Evolutionary conservation across 2,113 vertebrate species (phyloP).

Genomic region (Colossoma macropomum): DNA sequence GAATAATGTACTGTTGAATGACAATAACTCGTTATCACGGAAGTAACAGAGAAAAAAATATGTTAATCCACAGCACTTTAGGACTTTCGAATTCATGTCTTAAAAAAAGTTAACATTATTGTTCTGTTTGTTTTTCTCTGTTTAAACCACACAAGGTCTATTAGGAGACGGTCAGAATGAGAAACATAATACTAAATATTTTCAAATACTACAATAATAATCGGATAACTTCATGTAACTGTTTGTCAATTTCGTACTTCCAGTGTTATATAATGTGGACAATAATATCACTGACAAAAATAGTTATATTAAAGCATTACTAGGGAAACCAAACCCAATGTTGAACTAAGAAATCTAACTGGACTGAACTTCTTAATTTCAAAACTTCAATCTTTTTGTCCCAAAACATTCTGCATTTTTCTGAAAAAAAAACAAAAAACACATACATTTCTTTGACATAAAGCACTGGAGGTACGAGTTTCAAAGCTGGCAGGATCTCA

Average conservation of each 20-base stretch:
- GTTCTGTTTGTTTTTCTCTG: neutral
- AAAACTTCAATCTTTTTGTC: neutral
- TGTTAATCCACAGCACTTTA: too few relatives aligned
- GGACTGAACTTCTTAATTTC: neutral
- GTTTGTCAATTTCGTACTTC: slow-evolving; percentile 33
- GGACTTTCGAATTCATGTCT: too few relatives aligned
- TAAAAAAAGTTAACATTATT: neutral
- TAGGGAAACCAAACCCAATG: neutral
- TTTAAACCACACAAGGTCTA: neutral
- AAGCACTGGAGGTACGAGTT: neutral
- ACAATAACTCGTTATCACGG: too few relatives aligned
- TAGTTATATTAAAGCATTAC: neutral
- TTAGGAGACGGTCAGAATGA: neutral
- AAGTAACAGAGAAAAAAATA: neutral
- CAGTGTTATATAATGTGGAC: slow-evolving; percentile 23
- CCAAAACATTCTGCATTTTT: neutral
- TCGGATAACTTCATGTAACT: neutral
- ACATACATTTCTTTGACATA: neutral
- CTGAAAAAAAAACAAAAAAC: neutral
- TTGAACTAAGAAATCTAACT: neutral
- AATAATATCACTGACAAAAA: neutral
- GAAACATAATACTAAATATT: neutral
- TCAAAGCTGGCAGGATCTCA: neutral
- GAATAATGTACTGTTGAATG: too few relatives aligned
- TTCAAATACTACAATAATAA: neutral